Base-by-base conservation (phyloP, 2,888 invertebrate genomes). In the Chymomyza procnemis region DNA sequence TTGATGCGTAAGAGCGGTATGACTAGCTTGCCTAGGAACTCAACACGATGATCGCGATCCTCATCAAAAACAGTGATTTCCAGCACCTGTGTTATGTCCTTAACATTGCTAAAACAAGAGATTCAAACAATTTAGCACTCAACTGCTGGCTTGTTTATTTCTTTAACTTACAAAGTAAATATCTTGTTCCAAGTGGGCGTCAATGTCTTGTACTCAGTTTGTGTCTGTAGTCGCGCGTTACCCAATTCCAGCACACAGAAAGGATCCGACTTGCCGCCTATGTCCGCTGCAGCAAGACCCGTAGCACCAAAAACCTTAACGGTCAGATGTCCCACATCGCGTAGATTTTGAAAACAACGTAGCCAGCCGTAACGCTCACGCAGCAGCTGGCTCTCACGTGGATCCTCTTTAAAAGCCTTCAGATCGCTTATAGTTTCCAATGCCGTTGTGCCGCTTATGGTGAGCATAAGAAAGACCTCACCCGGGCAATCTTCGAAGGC, bases 101-200 rank as follows among this genome's bases (percentile, higher is more conserved):
- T 97, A n/a, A 97, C 94, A 90, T 96, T 96, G 89, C 95, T 95
- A 92, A 92, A 59, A 47, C 2, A 8, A 9, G 3, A 18, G 9
- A 3, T 12, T 16, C 0, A 1, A 22, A 22, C 0, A n/a, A n/a
- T n/a, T n/a, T 8, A 9, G n/a, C 6, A 2, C 18, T n/a, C 18
- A 18, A 9, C 8, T 50, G n/a, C n/a, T n/a, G n/a, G n/a, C n/a
- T 50, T 60, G 19, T 14, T 16, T 4, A 3, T 2, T n/a, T 26
- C 41, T 18, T 52, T 6, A 2, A 93, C 96, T 94, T 92, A 97
- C 97, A 99, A 99, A 55, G 97, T 98, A 90, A 99, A 99, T 78
- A 99, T 97, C 92, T 99, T 99, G 92, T 98, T 97, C 99, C 99
- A 99, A 76, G 95, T 97, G 0, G 99, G 99, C 63, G 95, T 93